Percentiles rank a stretch among this genome's conserved stretches.
Evolutionary conservation across 1,140 invertebrate species (phyloP).

Genomic region (Geopemphigus sp.): DNA sequence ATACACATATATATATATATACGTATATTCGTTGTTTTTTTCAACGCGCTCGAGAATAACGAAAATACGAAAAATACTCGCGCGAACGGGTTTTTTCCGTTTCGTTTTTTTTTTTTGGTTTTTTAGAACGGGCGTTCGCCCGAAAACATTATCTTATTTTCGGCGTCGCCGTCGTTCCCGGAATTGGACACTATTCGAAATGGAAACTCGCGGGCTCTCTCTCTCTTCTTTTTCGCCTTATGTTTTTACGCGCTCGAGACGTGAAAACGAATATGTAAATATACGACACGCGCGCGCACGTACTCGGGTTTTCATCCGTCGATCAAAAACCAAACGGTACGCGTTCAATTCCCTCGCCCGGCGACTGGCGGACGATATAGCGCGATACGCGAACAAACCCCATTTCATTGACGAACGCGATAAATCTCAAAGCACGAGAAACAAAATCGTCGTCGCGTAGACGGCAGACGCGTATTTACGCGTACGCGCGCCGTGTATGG

Average conservation of each 20-base stretch:
- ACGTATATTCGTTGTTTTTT: no score
- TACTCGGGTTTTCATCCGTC: slow-evolving; percentile 39
- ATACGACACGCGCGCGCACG: background rate
- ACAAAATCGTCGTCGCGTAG: background rate
- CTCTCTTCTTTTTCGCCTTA: background rate
- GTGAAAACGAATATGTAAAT: slow-evolving; percentile 39
- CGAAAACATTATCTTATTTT: background rate
- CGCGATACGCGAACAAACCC: background rate
- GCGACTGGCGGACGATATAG: background rate
- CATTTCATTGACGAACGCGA: slow-evolving; percentile 27
- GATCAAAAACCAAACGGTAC: slow-evolving; percentile 28
- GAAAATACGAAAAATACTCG: background rate
- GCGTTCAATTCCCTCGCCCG: slow-evolving; percentile 21
- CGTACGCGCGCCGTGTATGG: no score
- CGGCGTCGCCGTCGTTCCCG: background rate
- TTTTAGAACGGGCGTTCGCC: background rate
- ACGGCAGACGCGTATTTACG: background rate
- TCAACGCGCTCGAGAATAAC: background rate
- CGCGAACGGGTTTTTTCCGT: background rate
- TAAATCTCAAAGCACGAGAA: slow-evolving; percentile 20
- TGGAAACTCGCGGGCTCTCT: background rate
- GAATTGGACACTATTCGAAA: slow-evolving; percentile 2
- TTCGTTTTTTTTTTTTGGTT: background rate
- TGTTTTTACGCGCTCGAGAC: slow-evolving; percentile 3
- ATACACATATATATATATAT: no score